Percentiles rank a stretch among this genome's conserved stretches.
These are phyloP conservation scores for Pteruthius melanotis DNA, from an alignment of 2,113 vertebrate species.

Conservation along the genomic window DNA sequence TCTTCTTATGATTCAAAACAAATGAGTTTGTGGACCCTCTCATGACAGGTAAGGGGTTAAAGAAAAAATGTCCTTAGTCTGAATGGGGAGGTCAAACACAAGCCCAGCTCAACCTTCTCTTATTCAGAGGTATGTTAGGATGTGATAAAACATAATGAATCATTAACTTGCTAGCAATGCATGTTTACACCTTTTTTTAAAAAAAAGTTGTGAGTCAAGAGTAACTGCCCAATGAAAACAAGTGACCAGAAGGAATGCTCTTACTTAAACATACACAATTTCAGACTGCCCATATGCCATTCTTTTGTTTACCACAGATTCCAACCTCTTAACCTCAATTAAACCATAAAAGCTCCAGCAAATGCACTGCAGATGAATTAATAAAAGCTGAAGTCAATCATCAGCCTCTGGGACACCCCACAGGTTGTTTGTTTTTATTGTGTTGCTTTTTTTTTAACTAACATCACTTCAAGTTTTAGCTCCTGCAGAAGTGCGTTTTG, in stretches of 20 bases:
- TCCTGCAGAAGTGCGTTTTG: background rate
- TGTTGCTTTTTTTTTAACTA: background rate
- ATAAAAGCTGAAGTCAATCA: conserved; percentile 47
- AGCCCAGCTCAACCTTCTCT: conserved; percentile 2
- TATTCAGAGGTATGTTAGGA: background rate
- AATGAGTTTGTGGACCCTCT: background rate
- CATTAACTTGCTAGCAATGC: conserved; percentile 25
- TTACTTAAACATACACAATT: conserved; percentile 32
- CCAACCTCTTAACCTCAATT: conserved; percentile 66
- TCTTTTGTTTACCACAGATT: conserved; percentile 49
- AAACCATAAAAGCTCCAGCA: conserved; percentile 33
- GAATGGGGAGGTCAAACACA: conserved; percentile 13
- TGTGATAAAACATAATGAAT: conserved; percentile 44
- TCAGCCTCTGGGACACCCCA: background rate
- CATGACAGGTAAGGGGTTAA: conserved; percentile 15
- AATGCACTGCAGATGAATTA: conserved; percentile 48
- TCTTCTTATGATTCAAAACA: background rate
- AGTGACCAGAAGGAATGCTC: conserved; percentile 16
- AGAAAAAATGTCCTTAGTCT: background rate
- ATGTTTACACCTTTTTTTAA: background rate
- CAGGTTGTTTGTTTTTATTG: background rate
- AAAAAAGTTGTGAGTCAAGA: background rate
- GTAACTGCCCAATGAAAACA: background rate
- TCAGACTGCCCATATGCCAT: conserved; percentile 39
- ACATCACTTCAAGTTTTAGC: background rate